Conservation (phyloP, 2,797 vertebrate genomes). For the Enteromius thamalakanensis region DNA sequence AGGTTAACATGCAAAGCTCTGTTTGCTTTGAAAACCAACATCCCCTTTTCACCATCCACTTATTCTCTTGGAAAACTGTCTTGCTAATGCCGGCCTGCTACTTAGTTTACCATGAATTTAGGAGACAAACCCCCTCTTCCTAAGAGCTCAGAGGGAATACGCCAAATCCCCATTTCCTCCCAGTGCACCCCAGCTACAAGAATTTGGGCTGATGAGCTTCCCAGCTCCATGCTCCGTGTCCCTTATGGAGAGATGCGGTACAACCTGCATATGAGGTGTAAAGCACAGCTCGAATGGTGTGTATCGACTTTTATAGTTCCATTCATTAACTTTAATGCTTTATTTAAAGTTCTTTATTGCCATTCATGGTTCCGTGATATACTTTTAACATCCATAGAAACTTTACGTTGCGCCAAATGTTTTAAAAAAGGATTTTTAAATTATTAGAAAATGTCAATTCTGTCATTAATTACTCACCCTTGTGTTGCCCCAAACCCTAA, state of each 20-base stretch:
- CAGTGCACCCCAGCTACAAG: slow-evolving; percentile 47
- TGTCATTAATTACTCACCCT: neutral
- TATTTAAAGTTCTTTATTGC: neutral
- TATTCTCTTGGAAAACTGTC: slow-evolving; percentile 41
- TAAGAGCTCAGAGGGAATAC: slow-evolving; percentile 46
- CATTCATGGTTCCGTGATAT: neutral
- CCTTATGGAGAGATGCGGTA: slow-evolving; percentile 33
- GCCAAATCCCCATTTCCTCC: slow-evolving; percentile 46
- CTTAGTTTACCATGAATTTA: slow-evolving; percentile 47
- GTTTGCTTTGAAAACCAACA: slow-evolving; percentile 55
- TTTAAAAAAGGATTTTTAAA: neutral
- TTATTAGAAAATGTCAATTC: neutral
- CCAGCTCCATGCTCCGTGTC: slow-evolving; percentile 51
- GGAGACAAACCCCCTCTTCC: slow-evolving; percentile 40
- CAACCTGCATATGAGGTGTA: slow-evolving; percentile 2
- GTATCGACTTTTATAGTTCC: neutral
- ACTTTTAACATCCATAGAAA: neutral
- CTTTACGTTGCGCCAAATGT: neutral
- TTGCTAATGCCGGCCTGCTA: slow-evolving; percentile 7
- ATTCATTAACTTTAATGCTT: neutral
- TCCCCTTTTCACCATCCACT: slow-evolving; percentile 46
- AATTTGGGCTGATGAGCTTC: slow-evolving; percentile 56
- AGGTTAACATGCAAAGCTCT: slow-evolving; percentile 52
- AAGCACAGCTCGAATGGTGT: neutral
- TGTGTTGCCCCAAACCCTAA: neutral